Conservation (phyloP, 1,140 invertebrate species). For the Pachyrhynchus sulphureomaculatus region DNA sequence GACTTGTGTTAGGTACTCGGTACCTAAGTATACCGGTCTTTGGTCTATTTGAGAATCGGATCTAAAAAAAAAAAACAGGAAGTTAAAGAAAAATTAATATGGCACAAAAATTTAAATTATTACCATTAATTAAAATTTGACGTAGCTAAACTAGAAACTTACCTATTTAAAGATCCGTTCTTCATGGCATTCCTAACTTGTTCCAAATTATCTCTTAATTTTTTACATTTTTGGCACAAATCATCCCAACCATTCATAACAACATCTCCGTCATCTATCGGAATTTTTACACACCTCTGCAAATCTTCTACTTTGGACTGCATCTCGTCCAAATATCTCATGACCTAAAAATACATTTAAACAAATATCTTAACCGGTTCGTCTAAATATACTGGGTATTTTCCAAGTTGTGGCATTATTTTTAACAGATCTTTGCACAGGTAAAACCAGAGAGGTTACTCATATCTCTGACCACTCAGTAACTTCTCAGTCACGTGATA, state of each 20-base stretch:
- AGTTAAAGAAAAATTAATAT: neutral
- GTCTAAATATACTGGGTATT: too few relatives aligned
- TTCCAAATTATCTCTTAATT: slow-evolving; percentile 34
- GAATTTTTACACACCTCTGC: slow-evolving; percentile 36
- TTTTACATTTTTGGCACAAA: slow-evolving; percentile 52
- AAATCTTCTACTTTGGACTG: slow-evolving; percentile 39
- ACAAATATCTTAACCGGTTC: too few relatives aligned
- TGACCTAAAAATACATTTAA: neutral
- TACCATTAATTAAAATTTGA: too few relatives aligned
- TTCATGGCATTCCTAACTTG: slow-evolving; percentile 25
- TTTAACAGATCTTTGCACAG: too few relatives aligned
- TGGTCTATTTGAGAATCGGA: slow-evolving; percentile 38
- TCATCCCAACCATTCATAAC: slow-evolving; percentile 48
- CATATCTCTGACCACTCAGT: too few relatives aligned
- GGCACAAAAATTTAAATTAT: too few relatives aligned
- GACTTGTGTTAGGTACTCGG: slow-evolving; percentile 75
- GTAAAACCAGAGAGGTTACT: too few relatives aligned
- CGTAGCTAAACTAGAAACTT: too few relatives aligned
- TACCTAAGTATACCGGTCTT: slow-evolving; percentile 58
- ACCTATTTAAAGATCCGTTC: slow-evolving; percentile 31
- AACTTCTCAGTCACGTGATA: too few relatives aligned
- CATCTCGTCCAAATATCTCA: slow-evolving; percentile 39
- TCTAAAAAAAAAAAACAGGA: slow-evolving; percentile 23
- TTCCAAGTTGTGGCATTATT: too few relatives aligned
- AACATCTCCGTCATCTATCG: slow-evolving; percentile 16